phyloP scores from a whole-genome alignment of 1,140 invertebrate genomes.

The Ooceraea biroi region DNA sequence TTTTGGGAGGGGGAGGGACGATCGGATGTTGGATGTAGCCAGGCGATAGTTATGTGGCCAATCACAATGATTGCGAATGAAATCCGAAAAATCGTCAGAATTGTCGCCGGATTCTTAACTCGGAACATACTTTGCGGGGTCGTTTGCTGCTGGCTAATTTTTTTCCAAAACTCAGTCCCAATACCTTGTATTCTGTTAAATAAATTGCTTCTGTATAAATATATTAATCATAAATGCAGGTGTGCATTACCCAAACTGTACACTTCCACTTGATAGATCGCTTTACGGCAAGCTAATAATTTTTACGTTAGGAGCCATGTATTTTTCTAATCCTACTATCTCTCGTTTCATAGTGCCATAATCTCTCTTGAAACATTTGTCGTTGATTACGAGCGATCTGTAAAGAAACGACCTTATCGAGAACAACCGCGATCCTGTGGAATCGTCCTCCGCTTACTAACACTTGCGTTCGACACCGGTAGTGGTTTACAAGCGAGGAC shows the following conservation, averaged over 20 bases:
- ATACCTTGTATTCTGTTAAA: no score
- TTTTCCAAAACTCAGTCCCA: neutral
- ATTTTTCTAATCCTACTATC: neutral
- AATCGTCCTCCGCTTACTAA: slow-evolving; percentile 50
- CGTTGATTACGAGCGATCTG: slow-evolving; percentile 10
- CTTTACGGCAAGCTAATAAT: neutral
- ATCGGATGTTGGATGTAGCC: neutral
- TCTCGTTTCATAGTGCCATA: neutral
- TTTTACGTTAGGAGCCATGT: neutral
- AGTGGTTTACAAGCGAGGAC: slow-evolving; percentile 62
- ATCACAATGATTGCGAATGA: neutral
- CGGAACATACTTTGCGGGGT: neutral
- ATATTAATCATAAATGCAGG: neutral
- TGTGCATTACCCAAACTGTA: no score
- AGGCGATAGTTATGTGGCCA: neutral
- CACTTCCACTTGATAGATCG: no score
- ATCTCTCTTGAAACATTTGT: neutral
- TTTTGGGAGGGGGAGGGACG: slow-evolving; percentile 44
- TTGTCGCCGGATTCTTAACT: neutral
- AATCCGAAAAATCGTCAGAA: neutral
- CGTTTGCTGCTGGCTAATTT: neutral
- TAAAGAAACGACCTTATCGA: slow-evolving; percentile 31
- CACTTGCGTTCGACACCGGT: slow-evolving; percentile 51
- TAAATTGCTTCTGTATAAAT: no score
- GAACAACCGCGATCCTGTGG: slow-evolving; percentile 9